A percentile compares a stretch with the other conserved stretches of the same genome.
phyloP scores from a whole-genome alignment of 2,113 vertebrate species.

The Neomonachus schauinslandi region DNA sequence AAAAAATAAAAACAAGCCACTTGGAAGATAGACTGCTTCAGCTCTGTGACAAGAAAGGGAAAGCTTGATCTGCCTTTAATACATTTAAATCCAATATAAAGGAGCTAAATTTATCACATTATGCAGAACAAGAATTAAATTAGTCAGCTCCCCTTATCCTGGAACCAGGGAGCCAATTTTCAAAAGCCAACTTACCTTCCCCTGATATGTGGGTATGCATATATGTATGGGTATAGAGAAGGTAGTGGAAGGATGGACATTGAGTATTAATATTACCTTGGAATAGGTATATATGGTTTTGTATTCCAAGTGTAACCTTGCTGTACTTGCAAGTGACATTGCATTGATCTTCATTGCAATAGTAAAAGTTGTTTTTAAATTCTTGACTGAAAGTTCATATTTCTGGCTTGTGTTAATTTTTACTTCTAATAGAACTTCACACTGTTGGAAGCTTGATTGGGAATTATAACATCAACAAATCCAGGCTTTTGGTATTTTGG shows the following conservation, averaged over 20 bases:
- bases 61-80: neutral
- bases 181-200: neutral
- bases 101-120: neutral
- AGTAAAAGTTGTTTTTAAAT: neutral
- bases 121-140: neutral
- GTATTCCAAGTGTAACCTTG: neutral
- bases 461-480: neutral
- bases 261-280: fast-evolving
- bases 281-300: neutral
- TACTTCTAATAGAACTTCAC: neutral
- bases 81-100: neutral
- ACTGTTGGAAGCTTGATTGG: neutral
- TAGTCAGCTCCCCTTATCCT: neutral
- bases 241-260: neutral
- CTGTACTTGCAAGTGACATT: neutral
- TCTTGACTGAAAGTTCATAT: neutral
- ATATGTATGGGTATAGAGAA: neutral
- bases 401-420: neutral
- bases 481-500: neutral
- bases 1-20: neutral
- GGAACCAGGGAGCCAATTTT: neutral
- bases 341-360: neutral
- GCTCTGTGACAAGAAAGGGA: neutral
- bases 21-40: neutral
- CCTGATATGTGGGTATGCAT: neutral